Conservation (phyloP, 2,113 vertebrate species). For the Trematomus loennbergii region DNA sequence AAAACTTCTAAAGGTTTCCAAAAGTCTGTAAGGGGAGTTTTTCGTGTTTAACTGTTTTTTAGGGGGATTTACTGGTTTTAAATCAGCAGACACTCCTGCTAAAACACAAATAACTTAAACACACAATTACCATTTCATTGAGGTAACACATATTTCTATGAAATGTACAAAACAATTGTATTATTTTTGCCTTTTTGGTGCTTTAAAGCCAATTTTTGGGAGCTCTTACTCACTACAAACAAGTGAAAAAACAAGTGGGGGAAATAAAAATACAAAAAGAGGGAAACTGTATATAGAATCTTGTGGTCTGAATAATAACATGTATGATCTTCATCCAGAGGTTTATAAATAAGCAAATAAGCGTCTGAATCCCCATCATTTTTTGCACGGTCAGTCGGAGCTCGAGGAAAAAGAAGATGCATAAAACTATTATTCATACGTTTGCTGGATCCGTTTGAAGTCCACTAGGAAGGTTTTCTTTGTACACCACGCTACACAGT, state of each 20-base stretch:
- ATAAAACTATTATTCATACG: conserved; percentile 37
- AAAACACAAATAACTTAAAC: conserved; percentile 29
- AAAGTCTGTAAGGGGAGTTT: neutral
- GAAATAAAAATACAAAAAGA: neutral
- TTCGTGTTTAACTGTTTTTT: neutral
- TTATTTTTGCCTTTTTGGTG: neutral
- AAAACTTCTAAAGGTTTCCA: conserved; percentile 25
- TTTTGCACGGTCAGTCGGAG: conserved; percentile 4
- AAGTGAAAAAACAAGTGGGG: neutral
- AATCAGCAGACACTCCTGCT: conserved; percentile 10
- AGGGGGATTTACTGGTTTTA: conserved; percentile 2
- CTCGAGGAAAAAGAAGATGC: neutral
- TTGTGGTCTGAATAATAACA: conserved; percentile 10
- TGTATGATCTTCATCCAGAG: conserved; percentile 4
- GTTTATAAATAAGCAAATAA: conserved; percentile 55
- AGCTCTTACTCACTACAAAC: conserved; percentile 5
- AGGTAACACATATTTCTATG: conserved; percentile 12
- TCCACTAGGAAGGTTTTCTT: conserved; percentile 47
- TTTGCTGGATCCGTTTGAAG: conserved; percentile 47
- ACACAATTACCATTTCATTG: neutral
- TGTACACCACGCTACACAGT: conserved; percentile 62
- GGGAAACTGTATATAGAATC: conserved; percentile 15
- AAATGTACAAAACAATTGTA: conserved; percentile 17
- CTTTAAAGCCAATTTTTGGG: conserved; percentile 9
- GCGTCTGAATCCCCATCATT: conserved; percentile 11